These are phyloP conservation scores for Tetranychus urticae DNA, from an alignment of 1,140 invertebrate genomes.

Conservation along the genomic window DNA sequence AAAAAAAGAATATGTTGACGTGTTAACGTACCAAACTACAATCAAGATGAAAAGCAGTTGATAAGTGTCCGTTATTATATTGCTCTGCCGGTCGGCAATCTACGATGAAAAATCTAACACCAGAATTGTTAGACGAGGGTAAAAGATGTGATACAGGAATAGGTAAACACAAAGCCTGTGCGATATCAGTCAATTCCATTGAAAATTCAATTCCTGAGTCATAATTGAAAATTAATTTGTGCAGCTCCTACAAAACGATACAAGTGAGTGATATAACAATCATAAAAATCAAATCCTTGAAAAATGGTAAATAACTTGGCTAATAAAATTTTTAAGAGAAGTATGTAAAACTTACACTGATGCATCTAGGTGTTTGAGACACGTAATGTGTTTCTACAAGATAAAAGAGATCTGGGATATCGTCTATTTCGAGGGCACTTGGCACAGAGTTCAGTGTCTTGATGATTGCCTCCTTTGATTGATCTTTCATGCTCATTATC, in stretches of 20 bases:
- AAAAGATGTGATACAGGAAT: conserved; percentile 41
- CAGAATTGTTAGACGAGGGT: conserved; percentile 11
- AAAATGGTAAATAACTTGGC: not conserved
- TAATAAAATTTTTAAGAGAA: not conserved
- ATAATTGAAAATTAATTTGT: not conserved
- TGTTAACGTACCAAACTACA: conserved; percentile 46
- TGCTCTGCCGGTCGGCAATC: conserved; percentile 89
- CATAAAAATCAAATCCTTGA: too few species aligned
- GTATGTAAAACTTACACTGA: conserved; percentile 1
- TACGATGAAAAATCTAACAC: conserved; percentile 67
- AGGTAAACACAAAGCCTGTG: conserved; percentile 73
- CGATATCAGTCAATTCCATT: conserved; percentile 21
- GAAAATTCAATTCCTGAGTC: not conserved
- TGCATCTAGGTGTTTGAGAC: conserved; percentile 62
- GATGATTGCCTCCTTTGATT: conserved; percentile 42
- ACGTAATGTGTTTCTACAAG: conserved; percentile 71
- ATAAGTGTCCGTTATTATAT: conserved; percentile 84
- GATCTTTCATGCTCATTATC: conserved; percentile 49
- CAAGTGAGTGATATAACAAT: too few species aligned
- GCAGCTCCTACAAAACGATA: not conserved
- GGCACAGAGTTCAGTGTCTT: conserved; percentile 51
- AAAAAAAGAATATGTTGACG: not conserved
- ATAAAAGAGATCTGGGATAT: conserved; percentile 90
- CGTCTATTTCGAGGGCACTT: conserved; percentile 59
- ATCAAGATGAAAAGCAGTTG: conserved; percentile 91